A percentile compares a stretch with the other conserved stretches of the same genome.
phyloP scores from a whole-genome alignment of 2,888 invertebrate species.

The Gymnosoma rotundatum region DNA sequence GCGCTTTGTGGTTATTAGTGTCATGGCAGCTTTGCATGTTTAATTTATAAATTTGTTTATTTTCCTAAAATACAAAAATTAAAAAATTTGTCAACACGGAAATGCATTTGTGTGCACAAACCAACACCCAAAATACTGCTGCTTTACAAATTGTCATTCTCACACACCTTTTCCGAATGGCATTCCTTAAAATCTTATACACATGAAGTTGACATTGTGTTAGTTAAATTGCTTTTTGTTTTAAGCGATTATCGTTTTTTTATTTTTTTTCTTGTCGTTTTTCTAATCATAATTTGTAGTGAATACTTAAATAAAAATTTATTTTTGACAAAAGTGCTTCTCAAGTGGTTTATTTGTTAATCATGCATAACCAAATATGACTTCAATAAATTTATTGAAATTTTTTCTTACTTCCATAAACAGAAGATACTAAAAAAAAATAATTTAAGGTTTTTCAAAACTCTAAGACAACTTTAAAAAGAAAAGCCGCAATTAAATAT shows the following conservation, averaged over 20 bases:
- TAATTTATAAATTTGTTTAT: constrained; percentile 27
- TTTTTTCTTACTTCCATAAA: no score
- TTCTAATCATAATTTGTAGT: neutral
- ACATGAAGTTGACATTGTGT: neutral
- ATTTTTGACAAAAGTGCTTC: neutral
- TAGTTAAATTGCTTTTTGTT: neutral
- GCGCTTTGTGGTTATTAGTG: constrained; percentile 65
- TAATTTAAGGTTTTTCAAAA: no score
- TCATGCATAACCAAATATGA: neutral
- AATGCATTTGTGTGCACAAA: constrained; percentile 57
- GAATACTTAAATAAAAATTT: neutral
- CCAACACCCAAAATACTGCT: neutral
- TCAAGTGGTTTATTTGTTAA: neutral
- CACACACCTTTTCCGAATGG: constrained; percentile 60
- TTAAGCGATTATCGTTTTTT: neutral
- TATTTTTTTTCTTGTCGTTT: neutral
- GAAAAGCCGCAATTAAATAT: no score
- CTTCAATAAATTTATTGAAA: no score
- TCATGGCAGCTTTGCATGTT: constrained; percentile 56
- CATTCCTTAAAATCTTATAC: constrained; percentile 23
- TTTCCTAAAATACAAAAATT: constrained; percentile 10
- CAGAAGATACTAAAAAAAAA: no score
- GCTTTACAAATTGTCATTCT: neutral
- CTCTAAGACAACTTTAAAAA: no score
- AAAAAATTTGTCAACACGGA: constrained; percentile 46